A percentile compares a stretch with the other conserved stretches of the same genome.
Evolutionary conservation across 2,113 vertebrate genomes (phyloP).

Genomic region (Ammospiza nelsoni): DNA sequence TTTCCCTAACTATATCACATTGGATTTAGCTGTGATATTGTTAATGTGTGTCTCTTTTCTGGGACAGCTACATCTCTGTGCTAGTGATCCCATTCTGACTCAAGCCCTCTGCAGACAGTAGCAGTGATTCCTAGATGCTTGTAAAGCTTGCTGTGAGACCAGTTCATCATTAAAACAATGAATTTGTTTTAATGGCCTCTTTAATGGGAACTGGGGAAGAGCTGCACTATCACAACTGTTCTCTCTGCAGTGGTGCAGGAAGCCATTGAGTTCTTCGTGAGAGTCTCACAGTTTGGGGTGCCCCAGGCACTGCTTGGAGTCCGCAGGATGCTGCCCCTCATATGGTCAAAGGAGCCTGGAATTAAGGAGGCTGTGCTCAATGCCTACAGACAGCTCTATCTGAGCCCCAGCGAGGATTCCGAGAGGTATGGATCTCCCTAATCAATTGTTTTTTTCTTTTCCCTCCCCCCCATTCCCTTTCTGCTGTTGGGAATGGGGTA

Average conservation of each 20-base stretch:
- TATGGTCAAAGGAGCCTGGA: constrained; percentile 92
- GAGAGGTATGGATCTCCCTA: constrained; percentile 75
- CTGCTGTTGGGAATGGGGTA: background rate
- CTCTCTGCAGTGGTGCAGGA: constrained; percentile 89
- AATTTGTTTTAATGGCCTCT: background rate
- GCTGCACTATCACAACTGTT: background rate
- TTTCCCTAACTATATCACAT: background rate
- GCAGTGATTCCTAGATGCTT: background rate
- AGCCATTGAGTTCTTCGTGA: constrained; percentile 94
- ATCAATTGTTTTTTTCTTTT: background rate
- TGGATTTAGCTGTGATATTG: background rate
- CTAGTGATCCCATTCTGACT: background rate
- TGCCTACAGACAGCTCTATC: constrained; percentile 89
- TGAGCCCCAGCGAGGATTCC: constrained; percentile 82
- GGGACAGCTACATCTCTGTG: background rate
- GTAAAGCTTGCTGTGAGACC: background rate
- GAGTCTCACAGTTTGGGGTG: constrained; percentile 87
- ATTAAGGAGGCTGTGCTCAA: constrained; percentile 92
- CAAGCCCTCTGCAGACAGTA: background rate
- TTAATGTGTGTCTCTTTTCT: background rate
- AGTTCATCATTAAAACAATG: background rate
- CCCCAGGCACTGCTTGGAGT: constrained; percentile 88
- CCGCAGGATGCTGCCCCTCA: constrained; percentile 91
- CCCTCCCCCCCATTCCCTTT: background rate
- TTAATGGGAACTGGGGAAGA: background rate